Evolutionary conservation across 2,113 vertebrate genomes (phyloP).

Genomic region (Amphiprion ocellaris): DNA sequence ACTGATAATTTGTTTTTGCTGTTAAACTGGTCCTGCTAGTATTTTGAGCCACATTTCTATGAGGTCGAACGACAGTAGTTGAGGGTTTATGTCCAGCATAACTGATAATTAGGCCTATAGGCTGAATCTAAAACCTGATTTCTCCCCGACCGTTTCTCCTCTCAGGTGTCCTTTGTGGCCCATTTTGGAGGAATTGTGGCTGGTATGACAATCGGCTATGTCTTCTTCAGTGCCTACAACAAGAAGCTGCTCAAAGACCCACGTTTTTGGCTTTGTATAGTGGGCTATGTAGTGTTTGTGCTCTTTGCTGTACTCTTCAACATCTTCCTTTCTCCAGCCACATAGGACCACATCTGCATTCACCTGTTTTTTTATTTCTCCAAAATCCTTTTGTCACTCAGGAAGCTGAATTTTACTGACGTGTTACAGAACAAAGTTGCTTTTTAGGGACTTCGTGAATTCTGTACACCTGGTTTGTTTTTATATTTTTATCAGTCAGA

Average conservation of each 20-base stretch:
- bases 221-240: constrained; percentile 91
- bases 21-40: constrained; percentile 44
- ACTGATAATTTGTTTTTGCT: background rate
- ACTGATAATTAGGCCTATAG: background rate
- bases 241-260: constrained; percentile 89
- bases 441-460: constrained; percentile 21
- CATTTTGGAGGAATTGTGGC: constrained; percentile 91
- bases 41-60: background rate
- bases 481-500: background rate
- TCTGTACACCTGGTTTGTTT: background rate
- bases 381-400: constrained; percentile 31
- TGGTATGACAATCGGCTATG: constrained; percentile 93
- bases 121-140: background rate
- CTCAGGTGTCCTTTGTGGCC: constrained; percentile 93
- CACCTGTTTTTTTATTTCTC: background rate
- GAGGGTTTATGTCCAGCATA: background rate
- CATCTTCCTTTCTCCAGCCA: constrained; percentile 88
- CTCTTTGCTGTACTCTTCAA: constrained; percentile 91
- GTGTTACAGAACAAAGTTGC: constrained; percentile 10
- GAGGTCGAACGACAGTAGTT: background rate
- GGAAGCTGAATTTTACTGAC: constrained; percentile 22
- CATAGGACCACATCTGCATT: background rate
- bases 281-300: constrained; percentile 84
- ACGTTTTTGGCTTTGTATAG: constrained; percentile 91
- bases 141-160: background rate